Base-by-base conservation (phyloP, 1,140 invertebrate species). In the Tetragonula clypearis region DNA sequence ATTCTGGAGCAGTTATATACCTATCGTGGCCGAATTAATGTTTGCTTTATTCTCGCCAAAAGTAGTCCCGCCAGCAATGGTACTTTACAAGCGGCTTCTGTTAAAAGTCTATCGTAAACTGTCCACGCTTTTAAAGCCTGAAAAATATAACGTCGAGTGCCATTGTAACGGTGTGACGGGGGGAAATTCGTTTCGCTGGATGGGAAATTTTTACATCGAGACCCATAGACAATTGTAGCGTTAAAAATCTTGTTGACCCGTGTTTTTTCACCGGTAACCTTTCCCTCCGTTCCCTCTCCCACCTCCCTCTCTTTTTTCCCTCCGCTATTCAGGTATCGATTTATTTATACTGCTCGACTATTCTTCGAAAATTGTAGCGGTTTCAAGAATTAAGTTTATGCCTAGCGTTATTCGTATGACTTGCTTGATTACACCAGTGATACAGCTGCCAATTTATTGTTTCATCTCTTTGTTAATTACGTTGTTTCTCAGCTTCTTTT, bases 11-110 rank as follows among this genome's bases (percentile, higher is more conserved):
- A 72, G 56, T 73, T 60, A 81, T 30, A 30, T 30, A 30, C 21
- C 60, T 85, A 90, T 79, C 79, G 30, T 68, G 60, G 15, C 41
- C 76, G 71, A 81, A 82, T 86, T 90, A 89, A 84, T 68, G 79
- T 89, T 87, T 81, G 78, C 23, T 83, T 69, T 15, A 60, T 35
- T 30, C 62, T 75, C 23, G 49, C 17, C 72, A 56, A 74, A 82
- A 76, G 71, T 76, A 35, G 19, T 69, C 23, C 78, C 14, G 62
- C 17, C 69, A 35, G 17, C 78, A 21, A 74, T 72, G 84, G 58
- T 35, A 76, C 79, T 60, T 86, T 62, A 71, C 35, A 58, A 23
- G 5, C 35, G 15, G 15, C 19, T 41, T 56, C 65, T 35, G 62
- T 86, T 86, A 41, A 77, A 82, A 77, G 77, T 62, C 21, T 76